Evolutionary conservation across 2,888 invertebrate species (phyloP).

Genomic region (Heliothis peltigera): DNA sequence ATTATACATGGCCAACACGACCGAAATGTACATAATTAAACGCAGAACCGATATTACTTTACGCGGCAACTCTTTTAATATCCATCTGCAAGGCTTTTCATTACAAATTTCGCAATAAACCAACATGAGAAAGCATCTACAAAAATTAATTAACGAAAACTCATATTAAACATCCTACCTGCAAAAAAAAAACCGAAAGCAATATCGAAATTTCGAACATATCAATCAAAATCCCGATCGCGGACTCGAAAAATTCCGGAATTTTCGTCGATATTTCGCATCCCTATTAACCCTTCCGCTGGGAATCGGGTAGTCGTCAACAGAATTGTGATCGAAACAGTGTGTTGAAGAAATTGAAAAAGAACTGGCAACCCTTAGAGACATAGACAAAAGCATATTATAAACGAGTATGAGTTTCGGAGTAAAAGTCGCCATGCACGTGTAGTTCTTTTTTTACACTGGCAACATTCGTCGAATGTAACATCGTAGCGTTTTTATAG

Average conservation of each 20-base stretch:
- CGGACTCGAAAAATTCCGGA: slow-evolving; percentile 4
- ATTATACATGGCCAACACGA: background rate
- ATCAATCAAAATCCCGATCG: slow-evolving; percentile 23
- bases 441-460: slow-evolving; percentile 29
- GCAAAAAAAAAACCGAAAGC: slow-evolving; percentile 5
- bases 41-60: slow-evolving; percentile 2
- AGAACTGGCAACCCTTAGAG: slow-evolving; percentile 47
- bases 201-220: slow-evolving; percentile 22
- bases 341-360: slow-evolving; percentile 62
- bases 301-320: slow-evolving; percentile 61
- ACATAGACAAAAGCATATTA: slow-evolving; percentile 53
- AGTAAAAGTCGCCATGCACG: slow-evolving; percentile 29
- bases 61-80: slow-evolving; percentile 36
- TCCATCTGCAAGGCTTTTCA: slow-evolving; percentile 10
- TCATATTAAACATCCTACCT: slow-evolving; percentile 11
- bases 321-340: slow-evolving; percentile 60
- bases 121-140: slow-evolving; percentile 8
- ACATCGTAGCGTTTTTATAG: slow-evolving; percentile 33
- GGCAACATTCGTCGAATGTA: slow-evolving; percentile 31
- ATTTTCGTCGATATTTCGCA: slow-evolving; percentile 29
- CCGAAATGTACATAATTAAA: slow-evolving; percentile 11
- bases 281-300: slow-evolving; percentile 42
- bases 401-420: slow-evolving; percentile 47
- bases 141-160: slow-evolving; percentile 16
- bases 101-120: slow-evolving; percentile 17